Conservation (phyloP, 2,888 invertebrate genomes). For the Habroteleia sp. region DNA sequence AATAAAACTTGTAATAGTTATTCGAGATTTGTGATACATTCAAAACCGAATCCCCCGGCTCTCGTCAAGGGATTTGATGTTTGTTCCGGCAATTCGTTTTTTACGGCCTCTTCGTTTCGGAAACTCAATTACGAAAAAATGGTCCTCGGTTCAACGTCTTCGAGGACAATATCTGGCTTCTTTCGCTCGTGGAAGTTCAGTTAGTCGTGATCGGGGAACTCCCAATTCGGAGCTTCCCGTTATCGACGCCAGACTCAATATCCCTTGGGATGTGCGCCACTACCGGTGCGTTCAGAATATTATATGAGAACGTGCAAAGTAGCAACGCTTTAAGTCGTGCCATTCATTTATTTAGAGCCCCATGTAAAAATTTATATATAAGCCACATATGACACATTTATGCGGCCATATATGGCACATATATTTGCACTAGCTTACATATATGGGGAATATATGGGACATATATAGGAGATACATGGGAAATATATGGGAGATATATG, state of each 20-base stretch:
- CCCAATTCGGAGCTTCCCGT: conserved; percentile 29
- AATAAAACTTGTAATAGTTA: background rate
- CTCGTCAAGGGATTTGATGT: conserved; percentile 2
- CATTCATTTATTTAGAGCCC: too few relatives aligned
- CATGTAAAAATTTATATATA: too few relatives aligned
- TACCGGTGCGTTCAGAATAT: conserved; percentile 29
- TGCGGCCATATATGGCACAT: too few relatives aligned
- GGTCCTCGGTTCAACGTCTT: conserved; percentile 5
- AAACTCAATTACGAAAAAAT: conserved; percentile 30
- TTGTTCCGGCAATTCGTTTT: conserved; percentile 14
- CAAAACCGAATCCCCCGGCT: background rate
- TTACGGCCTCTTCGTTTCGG: conserved; percentile 14
- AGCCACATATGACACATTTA: too few relatives aligned
- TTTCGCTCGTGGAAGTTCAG: conserved; percentile 10
- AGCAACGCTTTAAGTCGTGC: too few relatives aligned
- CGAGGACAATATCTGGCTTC: conserved; percentile 20
- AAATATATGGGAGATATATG: too few relatives aligned
- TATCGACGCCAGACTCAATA: conserved; percentile 24
- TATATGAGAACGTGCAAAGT: conserved; percentile 22
- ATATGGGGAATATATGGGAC: too few relatives aligned
- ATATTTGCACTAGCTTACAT: too few relatives aligned
- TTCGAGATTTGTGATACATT: background rate
- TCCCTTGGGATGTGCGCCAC: conserved; percentile 11
- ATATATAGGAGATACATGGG: too few relatives aligned
- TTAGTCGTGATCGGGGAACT: conserved; percentile 13